Base-by-base conservation (phyloP, 2,797 vertebrate genomes). In the Dipus sagitta region DNA sequence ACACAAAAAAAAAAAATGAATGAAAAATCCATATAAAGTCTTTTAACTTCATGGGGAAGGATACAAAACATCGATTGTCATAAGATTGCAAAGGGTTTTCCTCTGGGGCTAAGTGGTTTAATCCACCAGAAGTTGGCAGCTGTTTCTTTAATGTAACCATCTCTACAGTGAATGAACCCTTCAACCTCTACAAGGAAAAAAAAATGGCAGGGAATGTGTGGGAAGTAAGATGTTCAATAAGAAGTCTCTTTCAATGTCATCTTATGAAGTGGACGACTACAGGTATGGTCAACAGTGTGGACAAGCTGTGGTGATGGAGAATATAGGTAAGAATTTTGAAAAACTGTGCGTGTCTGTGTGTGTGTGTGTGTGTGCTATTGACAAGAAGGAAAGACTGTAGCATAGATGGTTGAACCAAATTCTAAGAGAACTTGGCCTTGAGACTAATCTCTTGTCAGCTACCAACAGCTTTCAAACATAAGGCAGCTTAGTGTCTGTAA, bases 41-140 rank as follows among this genome's bases (percentile, higher is more conserved):
- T 96, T 90, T 93, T 89, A 80, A 88, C 72, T 95, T 92, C 58
- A 30, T 75, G 62, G 85, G 87, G 81, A 95, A 93, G 75, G 74
- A 87, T 72, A n/a, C 18, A 26, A 62, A 72, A 17, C 34, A 93
- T 75, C 7, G 20, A 87, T 91, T 94, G 67, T 84, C 52, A 52
- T 76, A 93, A 67, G 78, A 81, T 58, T 70, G 12, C 38, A 6
- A 84, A 96, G 79, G 83, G 65, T 90, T 92, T 95, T 64, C 54
- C 92, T 93, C 60, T 68, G 86, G 23, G 58, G 32, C 60, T 91
- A 82, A 92, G 84, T 60, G 83, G 68, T 64, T 91, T 86, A 88
- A 92, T 88, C 88, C 26, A 65, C 86, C 68, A 30, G 77, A 88
- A 92, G 15, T 64, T 91, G 52, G 90, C 76, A 82, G 72, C 71